Conservation (phyloP, 1,140 invertebrate species). For the Agraylea sexmaculata region DNA sequence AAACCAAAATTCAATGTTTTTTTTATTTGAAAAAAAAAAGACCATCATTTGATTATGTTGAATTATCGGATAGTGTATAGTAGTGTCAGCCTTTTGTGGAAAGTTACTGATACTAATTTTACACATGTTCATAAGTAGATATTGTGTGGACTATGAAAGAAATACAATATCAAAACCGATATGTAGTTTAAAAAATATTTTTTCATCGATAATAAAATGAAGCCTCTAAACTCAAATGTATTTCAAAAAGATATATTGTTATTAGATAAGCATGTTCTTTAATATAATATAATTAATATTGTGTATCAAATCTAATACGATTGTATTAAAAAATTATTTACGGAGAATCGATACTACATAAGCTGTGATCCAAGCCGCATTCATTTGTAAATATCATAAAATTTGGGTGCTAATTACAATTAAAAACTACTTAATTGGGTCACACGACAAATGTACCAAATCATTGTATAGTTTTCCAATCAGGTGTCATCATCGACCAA, state of each 20-base stretch:
- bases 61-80: too few relatives aligned
- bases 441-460: constrained; percentile 21
- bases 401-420: constrained; percentile 22
- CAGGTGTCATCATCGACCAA: constrained; percentile 8
- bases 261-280: too few relatives aligned
- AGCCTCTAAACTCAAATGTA: too few relatives aligned
- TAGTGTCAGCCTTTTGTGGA: too few relatives aligned
- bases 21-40: constrained; percentile 34
- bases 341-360: constrained; percentile 22
- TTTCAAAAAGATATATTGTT: too few relatives aligned
- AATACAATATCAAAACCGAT: too few relatives aligned
- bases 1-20: too few relatives aligned
- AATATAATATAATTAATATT: constrained; percentile 2
- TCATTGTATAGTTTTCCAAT: constrained; percentile 18
- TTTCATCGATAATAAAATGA: too few relatives aligned
- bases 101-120: too few relatives aligned
- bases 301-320: neutral
- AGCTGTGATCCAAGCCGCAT: constrained; percentile 23
- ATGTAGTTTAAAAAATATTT: too few relatives aligned
- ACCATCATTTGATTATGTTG: constrained; percentile 18
- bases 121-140: too few relatives aligned
- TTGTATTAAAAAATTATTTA: constrained; percentile 11
- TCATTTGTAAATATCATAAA: constrained; percentile 23
- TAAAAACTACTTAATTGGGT: constrained; percentile 21
- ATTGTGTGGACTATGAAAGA: too few relatives aligned